Evolutionary conservation across 2,113 vertebrate genomes (phyloP), one percentile per base, ranked within the genome.

Genomic region (Neolamprologus toae): DNA sequence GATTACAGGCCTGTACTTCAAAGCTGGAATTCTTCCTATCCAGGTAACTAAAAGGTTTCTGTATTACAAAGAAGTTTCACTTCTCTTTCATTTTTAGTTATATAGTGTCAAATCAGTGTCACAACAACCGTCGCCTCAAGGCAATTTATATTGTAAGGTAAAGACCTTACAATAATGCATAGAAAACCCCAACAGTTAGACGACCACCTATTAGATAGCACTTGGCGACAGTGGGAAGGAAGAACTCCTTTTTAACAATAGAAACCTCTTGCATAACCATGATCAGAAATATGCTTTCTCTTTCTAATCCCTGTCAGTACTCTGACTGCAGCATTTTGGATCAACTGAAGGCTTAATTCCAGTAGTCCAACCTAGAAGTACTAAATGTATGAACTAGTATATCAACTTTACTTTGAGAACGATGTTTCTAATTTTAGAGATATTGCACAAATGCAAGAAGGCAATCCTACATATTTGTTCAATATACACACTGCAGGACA

Each of bases 41-140:
- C 35, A 8, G 19, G 63, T 6, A 40, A 68, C 61, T n/a, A n/a
- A 66, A 66, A 35, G 6, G 31, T 35, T n/a, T 35, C 4, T 66
- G 6, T 66, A 66, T 66, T 66, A 66, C 31, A 12, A 66, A 66
- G 17, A 66, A 35, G 17, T n/a, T 66, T 35, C 59, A 63, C 17
- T 63, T 12, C 59, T n/a, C 0, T 0, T 66, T 66, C 61, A 35
- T n/a, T 66, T 2, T 66, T n/a, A 66, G 0, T 66, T 35, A 66
- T 35, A 66, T 12, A n/a, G 61, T 0, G 0, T 66, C 31, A 66
- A 66, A 66, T 63, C n/a, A n/a, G n/a, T n/a, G n/a, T n/a, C 3
- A 66, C 17, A 66, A 8, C 10, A 63, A 57, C 55, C 0, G 59
- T n/a, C 1, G 0, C 31, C 59, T 63, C 59, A 63, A 63, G 17